Base-by-base conservation (phyloP, 1,140 invertebrate genomes). In the Stenopsyche tienmushanensis region DNA sequence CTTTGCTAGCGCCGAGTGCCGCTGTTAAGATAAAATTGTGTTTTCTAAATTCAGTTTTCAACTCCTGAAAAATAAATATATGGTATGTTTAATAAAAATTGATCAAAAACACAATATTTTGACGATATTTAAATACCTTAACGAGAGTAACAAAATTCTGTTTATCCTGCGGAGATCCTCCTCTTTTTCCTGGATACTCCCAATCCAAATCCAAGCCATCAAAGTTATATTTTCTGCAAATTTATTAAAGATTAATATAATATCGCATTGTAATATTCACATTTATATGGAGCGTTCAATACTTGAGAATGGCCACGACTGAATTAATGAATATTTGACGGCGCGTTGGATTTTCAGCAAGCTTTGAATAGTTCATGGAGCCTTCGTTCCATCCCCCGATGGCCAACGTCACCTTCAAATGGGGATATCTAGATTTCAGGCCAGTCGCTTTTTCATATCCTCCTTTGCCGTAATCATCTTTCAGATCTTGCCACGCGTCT, bases 331-430 rank as follows among this genome's bases (percentile, higher is more conserved):
- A 94, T 21, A 72, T 77, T 5, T 76, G 75, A 62, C 92, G 83
- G 5, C 76, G 75, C 1, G 77, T 73, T 0, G 82, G 73, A 59
- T 83, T 82, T 3, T 81, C 78, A 0, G 88, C 90, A 81, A 96
- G 83, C 0, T 76, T 79, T 0, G 91, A 94, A 74, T 92, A 95
- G 71, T 91, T 92, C 17, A 73, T 72, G 0, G 90, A 92, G 0
- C 91, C 92, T 77, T 94, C 91, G 72, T 92, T 93, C 91, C 92
- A 94, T 1, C 93, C 93, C 0, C 93, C 93, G 39, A 96, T 89
- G 7, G 91, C 91, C 1, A 95, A 71, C 1, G 87, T 84, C 1
- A 91, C 82, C 76, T 91, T 93, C 2, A 96, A 73, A 67, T 87
- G 82, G 0, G 90, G 89, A 78, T 92, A 86, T 8, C 80, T 80